Conservation (phyloP, 2,797 vertebrate genomes). For the Spinus pinus region DNA sequence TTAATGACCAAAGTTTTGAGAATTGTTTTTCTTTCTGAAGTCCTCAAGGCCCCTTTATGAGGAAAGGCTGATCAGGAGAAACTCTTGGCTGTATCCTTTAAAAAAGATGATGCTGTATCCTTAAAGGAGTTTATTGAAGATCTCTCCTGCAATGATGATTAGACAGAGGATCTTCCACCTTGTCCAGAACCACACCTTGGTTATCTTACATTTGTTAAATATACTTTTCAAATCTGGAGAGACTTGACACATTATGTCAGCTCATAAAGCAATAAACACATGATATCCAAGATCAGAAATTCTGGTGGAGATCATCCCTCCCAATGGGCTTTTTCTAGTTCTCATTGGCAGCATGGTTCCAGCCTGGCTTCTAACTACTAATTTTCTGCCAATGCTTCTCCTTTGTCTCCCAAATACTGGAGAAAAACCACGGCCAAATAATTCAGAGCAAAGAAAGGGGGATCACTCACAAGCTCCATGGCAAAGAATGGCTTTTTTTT, state of each 20-base stretch:
- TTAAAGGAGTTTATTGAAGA: background rate
- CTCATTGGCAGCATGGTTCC: background rate
- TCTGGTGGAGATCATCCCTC: background rate
- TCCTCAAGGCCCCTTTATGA: background rate
- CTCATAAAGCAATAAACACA: background rate
- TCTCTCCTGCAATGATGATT: background rate
- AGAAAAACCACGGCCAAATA: background rate
- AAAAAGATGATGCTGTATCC: background rate
- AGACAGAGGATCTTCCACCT: background rate
- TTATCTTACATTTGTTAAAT: background rate
- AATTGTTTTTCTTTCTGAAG: background rate
- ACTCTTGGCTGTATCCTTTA: background rate
- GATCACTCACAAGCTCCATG: background rate
- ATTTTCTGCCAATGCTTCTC: conserved; percentile 1
- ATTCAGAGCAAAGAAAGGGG: background rate
- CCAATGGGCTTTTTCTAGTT: background rate
- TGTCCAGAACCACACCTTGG: background rate
- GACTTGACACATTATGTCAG: background rate
- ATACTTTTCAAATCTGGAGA: background rate
- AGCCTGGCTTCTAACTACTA: background rate
- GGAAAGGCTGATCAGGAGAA: background rate
- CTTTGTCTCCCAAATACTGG: conserved; percentile 13
- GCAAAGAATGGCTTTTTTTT: background rate
- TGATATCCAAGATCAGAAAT: background rate
- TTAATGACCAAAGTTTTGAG: background rate